Percentiles rank a stretch among this genome's conserved stretches.
These are phyloP conservation scores for Drosophila subquinaria DNA, from an alignment of 2,888 invertebrate genomes.

Conservation along the genomic window DNA sequence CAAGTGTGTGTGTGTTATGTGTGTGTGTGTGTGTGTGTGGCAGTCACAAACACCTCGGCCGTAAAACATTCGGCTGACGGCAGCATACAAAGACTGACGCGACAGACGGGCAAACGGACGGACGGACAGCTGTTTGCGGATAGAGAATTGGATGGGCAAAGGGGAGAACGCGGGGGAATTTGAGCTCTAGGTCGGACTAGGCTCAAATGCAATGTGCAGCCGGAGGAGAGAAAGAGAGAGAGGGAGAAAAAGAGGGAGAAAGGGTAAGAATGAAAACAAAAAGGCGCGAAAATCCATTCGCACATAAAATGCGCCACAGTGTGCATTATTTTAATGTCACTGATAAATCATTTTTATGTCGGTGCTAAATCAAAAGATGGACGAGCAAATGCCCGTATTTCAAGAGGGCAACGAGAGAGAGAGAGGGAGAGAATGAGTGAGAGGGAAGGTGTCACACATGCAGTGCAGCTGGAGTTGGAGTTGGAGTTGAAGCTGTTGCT, in stretches of 20 bases:
- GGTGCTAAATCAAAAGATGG: constrained; percentile 85
- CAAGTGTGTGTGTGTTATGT: constrained; percentile 16
- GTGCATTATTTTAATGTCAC: constrained; percentile 85
- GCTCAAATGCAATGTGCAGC: constrained; percentile 55
- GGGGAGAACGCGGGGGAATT: constrained; percentile 7
- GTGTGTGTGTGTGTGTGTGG: constrained; percentile 23
- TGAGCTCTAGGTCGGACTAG: constrained; percentile 34
- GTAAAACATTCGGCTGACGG: constrained; percentile 81
- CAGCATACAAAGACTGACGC: constrained; percentile 77
- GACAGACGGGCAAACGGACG: constrained; percentile 55
- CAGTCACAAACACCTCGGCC: constrained; percentile 74
- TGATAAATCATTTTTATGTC: constrained; percentile 86
- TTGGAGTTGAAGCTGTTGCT: constrained; percentile 14
- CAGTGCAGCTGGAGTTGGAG: constrained; percentile 13
- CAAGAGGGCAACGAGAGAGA: constrained; percentile 34
- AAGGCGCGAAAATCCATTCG: constrained; percentile 85
- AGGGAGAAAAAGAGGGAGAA: not conserved
- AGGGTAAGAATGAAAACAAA: constrained; percentile 61
- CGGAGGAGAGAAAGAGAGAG: not conserved
- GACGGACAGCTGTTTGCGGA: constrained; percentile 52
- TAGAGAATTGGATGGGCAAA: not conserved
- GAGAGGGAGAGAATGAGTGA: too few species aligned
- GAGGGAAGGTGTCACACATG: constrained; percentile 53
- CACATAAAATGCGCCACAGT: constrained; percentile 85
- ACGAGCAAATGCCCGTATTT: constrained; percentile 81